Evolutionary conservation across 2,888 invertebrate species (phyloP).

Genomic region (Dyspetes luteomarginatus): DNA sequence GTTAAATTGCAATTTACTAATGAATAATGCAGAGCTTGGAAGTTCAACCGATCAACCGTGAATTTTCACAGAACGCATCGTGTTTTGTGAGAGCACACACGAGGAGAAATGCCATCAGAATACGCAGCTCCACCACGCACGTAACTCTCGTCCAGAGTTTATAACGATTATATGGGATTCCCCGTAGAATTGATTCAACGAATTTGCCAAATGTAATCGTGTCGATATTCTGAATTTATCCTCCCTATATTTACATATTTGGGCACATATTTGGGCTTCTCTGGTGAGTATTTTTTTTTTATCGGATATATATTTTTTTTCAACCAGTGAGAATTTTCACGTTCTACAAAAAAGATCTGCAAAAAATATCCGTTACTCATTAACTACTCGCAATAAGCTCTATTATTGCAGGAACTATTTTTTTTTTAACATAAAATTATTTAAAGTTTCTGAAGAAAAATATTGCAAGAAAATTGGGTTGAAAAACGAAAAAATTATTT

Average conservation of each 20-base stretch:
- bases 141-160: background rate
- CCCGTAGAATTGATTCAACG: constrained; percentile 29
- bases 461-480: too few relatives aligned
- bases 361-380: too few relatives aligned
- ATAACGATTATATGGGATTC: constrained; percentile 46
- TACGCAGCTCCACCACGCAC: background rate
- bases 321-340: too few relatives aligned
- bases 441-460: too few relatives aligned
- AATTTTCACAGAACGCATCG: constrained; percentile 30
- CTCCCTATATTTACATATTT: background rate
- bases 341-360: too few relatives aligned
- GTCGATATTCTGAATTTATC: constrained; percentile 12
- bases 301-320: too few relatives aligned
- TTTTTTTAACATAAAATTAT: too few relatives aligned
- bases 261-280: background rate
- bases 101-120: too few relatives aligned
- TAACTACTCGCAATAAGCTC: too few relatives aligned
- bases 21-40: constrained; percentile 73
- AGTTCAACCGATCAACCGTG: constrained; percentile 67
- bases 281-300: background rate
- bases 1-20: constrained; percentile 76
- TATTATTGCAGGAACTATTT: too few relatives aligned
- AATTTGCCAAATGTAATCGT: constrained; percentile 41
- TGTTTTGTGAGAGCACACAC: background rate
- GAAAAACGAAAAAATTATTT: background rate